phyloP scores from a whole-genome alignment of 1,140 invertebrate genomes.

The Dendrolimus kikuchii region DNA sequence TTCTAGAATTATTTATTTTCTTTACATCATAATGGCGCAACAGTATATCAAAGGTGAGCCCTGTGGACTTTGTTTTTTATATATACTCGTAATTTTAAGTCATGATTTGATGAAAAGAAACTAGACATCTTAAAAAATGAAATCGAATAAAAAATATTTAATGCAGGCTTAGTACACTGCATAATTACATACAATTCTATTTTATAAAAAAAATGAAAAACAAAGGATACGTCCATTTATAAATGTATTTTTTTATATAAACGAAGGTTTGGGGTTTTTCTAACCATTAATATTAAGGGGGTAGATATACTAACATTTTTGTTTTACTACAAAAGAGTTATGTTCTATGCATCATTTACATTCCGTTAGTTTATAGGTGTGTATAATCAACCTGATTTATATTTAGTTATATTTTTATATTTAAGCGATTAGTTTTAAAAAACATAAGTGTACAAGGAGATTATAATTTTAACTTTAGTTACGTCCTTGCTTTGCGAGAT shows the following conservation, averaged over 20 bases:
- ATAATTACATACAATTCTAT: too few relatives aligned
- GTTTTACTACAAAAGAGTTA: slow-evolving; percentile 7
- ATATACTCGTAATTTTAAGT: too few relatives aligned
- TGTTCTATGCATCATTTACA: slow-evolving; percentile 36
- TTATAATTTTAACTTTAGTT: too few relatives aligned
- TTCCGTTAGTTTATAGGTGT: slow-evolving; percentile 54
- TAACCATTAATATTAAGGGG: slow-evolving; percentile 59
- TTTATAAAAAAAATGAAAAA: slow-evolving; percentile 2
- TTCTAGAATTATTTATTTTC: too few relatives aligned
- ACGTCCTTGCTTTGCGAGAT: too few relatives aligned
- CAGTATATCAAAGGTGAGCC: too few relatives aligned
- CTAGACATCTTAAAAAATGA: background rate
- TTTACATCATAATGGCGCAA: too few relatives aligned
- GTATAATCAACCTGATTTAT: slow-evolving; percentile 34
- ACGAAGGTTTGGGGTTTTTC: slow-evolving; percentile 54
- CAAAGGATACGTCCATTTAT: slow-evolving; percentile 23
- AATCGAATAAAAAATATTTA: slow-evolving; percentile 12
- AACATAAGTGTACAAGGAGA: background rate
- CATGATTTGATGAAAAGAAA: too few relatives aligned
- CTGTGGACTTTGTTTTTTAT: too few relatives aligned
- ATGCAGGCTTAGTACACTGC: background rate
- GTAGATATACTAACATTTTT: slow-evolving; percentile 56
- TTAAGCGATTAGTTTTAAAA: slow-evolving; percentile 9
- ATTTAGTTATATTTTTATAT: slow-evolving; percentile 12
- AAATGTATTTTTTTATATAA: slow-evolving; percentile 26